Percentiles rank a stretch among this genome's conserved stretches.
These are phyloP conservation scores for Eudasyphora cyanicolor DNA, from an alignment of 2,888 invertebrate species.

Conservation along the genomic window DNA sequence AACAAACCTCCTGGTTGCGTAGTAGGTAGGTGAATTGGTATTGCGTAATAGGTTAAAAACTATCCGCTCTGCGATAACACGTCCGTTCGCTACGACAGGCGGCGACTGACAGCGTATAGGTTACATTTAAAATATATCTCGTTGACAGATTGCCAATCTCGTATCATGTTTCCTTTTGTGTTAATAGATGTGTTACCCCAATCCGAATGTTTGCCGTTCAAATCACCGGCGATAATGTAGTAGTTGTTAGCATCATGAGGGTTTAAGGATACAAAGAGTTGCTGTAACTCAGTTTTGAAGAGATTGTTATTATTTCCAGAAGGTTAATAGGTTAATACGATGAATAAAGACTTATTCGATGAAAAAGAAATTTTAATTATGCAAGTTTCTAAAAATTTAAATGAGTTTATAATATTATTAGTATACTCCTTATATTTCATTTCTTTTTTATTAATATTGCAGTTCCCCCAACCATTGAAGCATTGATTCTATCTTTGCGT, in stretches of 20 bases:
- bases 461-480: neutral
- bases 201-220: slow-evolving; percentile 24
- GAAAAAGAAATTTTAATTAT: neutral
- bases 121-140: slow-evolving; percentile 15
- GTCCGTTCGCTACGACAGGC: no score
- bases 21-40: no score
- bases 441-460: no score
- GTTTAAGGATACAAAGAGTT: no score
- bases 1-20: no score
- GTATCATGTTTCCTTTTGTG: slow-evolving; percentile 21
- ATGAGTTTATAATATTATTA: neutral
- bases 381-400: neutral
- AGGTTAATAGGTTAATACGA: neutral
- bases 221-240: slow-evolving; percentile 31
- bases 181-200: slow-evolving; percentile 10
- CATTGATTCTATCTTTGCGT: neutral
- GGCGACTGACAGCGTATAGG: no score
- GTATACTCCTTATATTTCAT: slow-evolving; percentile 2
- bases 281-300: no score
- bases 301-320: neutral
- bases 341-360: neutral
- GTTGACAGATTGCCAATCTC: neutral
- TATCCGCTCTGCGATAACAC: no score
- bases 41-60: no score
- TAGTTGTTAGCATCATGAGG: no score